Percentiles rank a stretch among this genome's conserved stretches.
These are phyloP conservation scores for Calliscelio sp. DNA, from an alignment of 2,888 invertebrate species.

Conservation along the genomic window DNA sequence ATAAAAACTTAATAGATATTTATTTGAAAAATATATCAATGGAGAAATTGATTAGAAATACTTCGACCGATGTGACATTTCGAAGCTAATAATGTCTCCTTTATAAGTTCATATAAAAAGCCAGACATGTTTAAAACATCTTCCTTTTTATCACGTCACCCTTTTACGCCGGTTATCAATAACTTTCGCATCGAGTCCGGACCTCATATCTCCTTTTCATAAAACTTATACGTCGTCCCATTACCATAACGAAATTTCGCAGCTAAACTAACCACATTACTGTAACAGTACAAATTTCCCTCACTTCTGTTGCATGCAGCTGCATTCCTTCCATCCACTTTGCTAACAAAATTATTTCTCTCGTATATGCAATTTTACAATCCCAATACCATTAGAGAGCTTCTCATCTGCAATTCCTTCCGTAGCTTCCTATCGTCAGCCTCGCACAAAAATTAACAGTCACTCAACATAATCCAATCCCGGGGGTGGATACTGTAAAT, in stretches of 20 bases:
- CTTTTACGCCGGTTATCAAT: conserved; percentile 26
- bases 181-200: background rate
- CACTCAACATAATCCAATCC: conserved; percentile 32
- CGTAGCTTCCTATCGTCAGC: background rate
- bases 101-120: too few species aligned
- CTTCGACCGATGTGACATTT: too few species aligned
- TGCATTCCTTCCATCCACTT: conserved; percentile 8
- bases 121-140: too few species aligned
- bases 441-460: conserved; percentile 21
- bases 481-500: background rate
- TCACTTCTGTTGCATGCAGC: conserved; percentile 11
- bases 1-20: too few species aligned
- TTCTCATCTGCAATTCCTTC: conserved; percentile 8
- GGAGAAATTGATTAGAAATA: too few species aligned
- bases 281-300: conserved; percentile 33
- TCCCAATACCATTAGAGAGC: conserved; percentile 23
- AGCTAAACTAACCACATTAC: conserved; percentile 28
- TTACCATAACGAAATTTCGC: conserved; percentile 26
- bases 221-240: background rate
- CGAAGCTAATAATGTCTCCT: too few species aligned
- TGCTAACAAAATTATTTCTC: conserved; percentile 34
- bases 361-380: conserved; percentile 24
- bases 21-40: too few species aligned
- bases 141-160: too few species aligned
- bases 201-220: background rate